Evolutionary conservation across 2,113 vertebrate genomes (phyloP).

Genomic region (Corythaixoides concolor): DNA sequence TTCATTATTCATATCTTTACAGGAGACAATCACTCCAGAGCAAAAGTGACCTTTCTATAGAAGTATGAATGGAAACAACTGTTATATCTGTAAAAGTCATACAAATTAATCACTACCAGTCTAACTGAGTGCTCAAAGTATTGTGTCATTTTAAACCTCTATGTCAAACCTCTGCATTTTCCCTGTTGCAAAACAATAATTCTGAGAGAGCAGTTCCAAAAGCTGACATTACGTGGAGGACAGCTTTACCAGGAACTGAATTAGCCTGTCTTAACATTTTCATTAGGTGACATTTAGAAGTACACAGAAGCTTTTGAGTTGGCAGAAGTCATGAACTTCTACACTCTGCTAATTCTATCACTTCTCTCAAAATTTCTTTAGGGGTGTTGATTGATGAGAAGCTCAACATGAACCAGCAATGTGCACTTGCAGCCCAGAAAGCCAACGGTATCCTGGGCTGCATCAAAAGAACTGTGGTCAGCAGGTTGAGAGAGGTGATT

Average conservation of each 20-base stretch:
- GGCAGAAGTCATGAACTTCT: neutral
- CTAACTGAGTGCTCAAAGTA: neutral
- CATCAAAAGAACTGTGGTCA: too few relatives aligned
- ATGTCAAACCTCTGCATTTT: neutral
- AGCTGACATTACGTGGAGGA: neutral
- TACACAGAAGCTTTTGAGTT: neutral
- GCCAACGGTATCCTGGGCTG: too few relatives aligned
- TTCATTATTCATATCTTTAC: neutral
- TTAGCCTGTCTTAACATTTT: neutral
- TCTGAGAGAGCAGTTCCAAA: neutral
- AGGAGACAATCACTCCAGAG: neutral
- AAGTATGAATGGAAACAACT: neutral
- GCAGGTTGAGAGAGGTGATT: too few relatives aligned
- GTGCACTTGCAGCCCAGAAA: too few relatives aligned
- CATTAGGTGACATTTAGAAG: neutral
- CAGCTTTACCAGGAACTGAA: neutral
- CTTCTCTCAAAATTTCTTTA: neutral
- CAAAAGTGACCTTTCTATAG: neutral
- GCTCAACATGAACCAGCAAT: too few relatives aligned
- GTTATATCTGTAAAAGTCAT: neutral
- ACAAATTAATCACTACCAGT: neutral
- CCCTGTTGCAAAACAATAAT: neutral
- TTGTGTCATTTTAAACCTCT: neutral
- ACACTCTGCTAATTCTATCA: neutral
- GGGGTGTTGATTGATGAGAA: too few relatives aligned